Conservation (phyloP, 2,797 vertebrate species). For the Botia kubotai region DNA sequence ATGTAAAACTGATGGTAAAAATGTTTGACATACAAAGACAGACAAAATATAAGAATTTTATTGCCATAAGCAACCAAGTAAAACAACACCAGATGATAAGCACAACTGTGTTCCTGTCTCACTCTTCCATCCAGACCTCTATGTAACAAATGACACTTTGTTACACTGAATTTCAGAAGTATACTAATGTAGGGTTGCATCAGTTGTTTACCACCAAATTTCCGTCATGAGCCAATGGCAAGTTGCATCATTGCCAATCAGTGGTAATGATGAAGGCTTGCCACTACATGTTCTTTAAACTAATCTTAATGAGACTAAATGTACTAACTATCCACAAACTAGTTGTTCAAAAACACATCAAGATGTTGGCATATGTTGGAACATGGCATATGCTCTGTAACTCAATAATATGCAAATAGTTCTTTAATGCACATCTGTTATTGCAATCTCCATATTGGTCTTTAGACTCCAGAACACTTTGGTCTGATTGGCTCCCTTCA, state of each 20-base stretch:
- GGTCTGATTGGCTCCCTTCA: conserved; percentile 75
- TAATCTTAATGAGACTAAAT: background rate
- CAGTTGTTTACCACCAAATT: conserved; percentile 84
- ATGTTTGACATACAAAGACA: background rate
- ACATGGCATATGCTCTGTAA: background rate
- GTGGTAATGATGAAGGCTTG: conserved; percentile 67
- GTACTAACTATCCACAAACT: background rate
- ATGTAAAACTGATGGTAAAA: too few relatives aligned
- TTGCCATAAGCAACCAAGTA: background rate
- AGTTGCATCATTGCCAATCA: conserved; percentile 82
- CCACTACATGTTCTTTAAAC: conserved; percentile 55
- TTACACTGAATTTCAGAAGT: conserved; percentile 80
- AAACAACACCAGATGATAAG: background rate
- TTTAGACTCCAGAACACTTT: conserved; percentile 6
- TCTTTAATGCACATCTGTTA: conserved; percentile 37
- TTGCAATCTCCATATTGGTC: conserved; percentile 55
- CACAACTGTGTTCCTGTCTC: background rate
- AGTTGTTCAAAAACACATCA: background rate
- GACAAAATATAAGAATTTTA: background rate
- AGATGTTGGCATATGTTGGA: background rate
- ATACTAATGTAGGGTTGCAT: conserved; percentile 80
- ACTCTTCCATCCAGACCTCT: conserved; percentile 27
- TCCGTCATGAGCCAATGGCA: conserved; percentile 74
- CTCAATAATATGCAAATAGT: conserved; percentile 10
- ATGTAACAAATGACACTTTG: conserved; percentile 74